Conservation (phyloP, 2,888 invertebrate genomes). For the Cantharis flavilabris region DNA sequence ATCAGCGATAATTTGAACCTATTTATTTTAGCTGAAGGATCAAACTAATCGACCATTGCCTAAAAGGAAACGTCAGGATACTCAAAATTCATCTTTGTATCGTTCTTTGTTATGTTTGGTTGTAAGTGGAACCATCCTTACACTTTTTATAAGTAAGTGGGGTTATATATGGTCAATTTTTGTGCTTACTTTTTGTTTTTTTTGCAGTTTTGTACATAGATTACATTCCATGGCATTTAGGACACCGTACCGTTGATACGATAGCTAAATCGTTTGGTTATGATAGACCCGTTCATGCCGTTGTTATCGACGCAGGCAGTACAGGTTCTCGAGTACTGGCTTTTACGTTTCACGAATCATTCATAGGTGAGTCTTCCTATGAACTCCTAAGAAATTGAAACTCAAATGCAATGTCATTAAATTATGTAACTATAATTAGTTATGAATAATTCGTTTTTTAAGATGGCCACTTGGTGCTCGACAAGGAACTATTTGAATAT, state of each 20-base stretch:
- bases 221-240: constrained; percentile 56
- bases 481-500: constrained; percentile 81
- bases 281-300: constrained; percentile 74
- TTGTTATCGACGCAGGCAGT: constrained; percentile 93
- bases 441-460: constrained; percentile 28
- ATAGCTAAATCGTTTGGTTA: constrained; percentile 76
- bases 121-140: constrained; percentile 50
- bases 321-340: constrained; percentile 87
- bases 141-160: constrained; percentile 50
- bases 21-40: constrained; percentile 32
- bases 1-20: not conserved
- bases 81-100: constrained; percentile 43
- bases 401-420: not conserved
- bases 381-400: not conserved
- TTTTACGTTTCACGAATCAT: constrained; percentile 81
- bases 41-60: constrained; percentile 36
- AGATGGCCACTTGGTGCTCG: constrained; percentile 73
- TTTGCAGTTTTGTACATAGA: constrained; percentile 62
- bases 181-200: not conserved
- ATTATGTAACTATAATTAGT: not conserved
- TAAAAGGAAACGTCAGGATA: constrained; percentile 45
- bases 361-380: constrained; percentile 60
- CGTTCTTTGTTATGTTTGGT: constrained; percentile 51
- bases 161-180: not conserved
- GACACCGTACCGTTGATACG: constrained; percentile 68